Percentiles rank a stretch among this genome's conserved stretches.
Conservation (phyloP, 2,888 invertebrate species). For the Conistra vaccinii region DNA sequence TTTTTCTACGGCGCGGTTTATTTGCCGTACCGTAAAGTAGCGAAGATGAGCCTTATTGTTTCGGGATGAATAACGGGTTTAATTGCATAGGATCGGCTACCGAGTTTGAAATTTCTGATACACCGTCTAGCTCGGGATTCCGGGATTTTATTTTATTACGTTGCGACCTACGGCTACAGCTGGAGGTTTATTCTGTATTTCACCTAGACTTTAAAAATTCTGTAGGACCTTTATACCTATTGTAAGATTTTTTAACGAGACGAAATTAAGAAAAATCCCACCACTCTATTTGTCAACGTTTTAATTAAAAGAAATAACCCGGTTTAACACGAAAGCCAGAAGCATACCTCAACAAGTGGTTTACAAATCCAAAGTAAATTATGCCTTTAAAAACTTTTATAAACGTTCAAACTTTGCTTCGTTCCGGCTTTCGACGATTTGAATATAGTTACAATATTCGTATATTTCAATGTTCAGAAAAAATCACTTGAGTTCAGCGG, state of each 20-base stretch:
- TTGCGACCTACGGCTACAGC: neutral
- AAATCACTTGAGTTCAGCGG: neutral
- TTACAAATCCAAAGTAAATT: constrained; percentile 18
- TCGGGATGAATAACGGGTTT: constrained; percentile 14
- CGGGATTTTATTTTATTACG: neutral
- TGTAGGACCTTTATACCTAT: neutral
- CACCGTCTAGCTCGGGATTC: too few relatives aligned
- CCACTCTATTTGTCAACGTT: neutral
- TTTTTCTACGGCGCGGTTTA: too few relatives aligned
- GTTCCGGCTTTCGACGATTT: neutral
- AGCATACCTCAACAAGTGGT: constrained; percentile 27
- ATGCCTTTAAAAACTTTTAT: constrained; percentile 9
- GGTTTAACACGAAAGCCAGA: neutral
- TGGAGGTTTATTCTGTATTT: neutral
- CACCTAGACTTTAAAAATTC: neutral
- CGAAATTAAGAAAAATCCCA: too few relatives aligned
- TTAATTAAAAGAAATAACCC: constrained; percentile 12
- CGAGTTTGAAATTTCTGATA: neutral
- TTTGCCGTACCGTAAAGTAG: too few relatives aligned
- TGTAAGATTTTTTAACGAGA: constrained; percentile 8
- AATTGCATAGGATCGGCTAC: neutral
- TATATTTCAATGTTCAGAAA: constrained; percentile 21
- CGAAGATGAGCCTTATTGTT: too few relatives aligned
- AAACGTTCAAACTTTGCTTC: neutral
- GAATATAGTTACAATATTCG: constrained; percentile 13